Evolutionary conservation across 2,888 invertebrate genomes (phyloP), one percentile per base, ranked within the genome.

Genomic region (Archaeoteleia sp.): DNA sequence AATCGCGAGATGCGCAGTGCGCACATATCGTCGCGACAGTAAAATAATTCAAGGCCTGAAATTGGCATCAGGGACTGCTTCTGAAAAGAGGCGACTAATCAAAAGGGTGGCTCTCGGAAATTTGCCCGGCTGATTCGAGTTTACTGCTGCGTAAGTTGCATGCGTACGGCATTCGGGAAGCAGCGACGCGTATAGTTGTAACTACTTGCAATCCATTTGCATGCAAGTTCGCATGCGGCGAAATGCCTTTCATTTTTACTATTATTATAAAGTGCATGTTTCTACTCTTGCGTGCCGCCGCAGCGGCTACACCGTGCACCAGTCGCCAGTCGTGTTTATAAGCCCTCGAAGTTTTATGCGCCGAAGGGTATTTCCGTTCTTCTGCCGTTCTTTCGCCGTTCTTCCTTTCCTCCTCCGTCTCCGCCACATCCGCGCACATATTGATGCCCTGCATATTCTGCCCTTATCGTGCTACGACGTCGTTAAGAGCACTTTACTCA

Each of bases 221-320:
- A 78, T 78, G 78, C 73, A 67, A 74, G 76, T 76, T 76, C 70
- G 77, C 75, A 75, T 73, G 78, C 76, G 72, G 76, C 67, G 70
- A 68, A 69, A 68, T 67, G 73, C 71, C 61, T 63, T 68, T 74
- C 70, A 77, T 78, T 78, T 78, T 78, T 76, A 77, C 78, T 81
- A 78, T 79, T 78, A 79, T 78, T 79, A 76, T 79, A 75, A 79
- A 79, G 76, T 74, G 76, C 79, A 77, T 72, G 78, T 77, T 71
- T 74, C 68, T 72, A 61, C 67, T 71, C 71, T 77, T 71, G 75
- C 78, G 76, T 77, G 78, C 76, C 67, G 68, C 65, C 67, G 66
- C 60, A 25, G n/a, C 37, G 49, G 57, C 43, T 14, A 14, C 34
- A 42, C 32, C 34, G 12, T 43, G 66, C 58, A 53, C 65, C 53